Evolutionary conservation across 2,113 vertebrate species (phyloP).

Genomic region (Orycteropus afer): DNA sequence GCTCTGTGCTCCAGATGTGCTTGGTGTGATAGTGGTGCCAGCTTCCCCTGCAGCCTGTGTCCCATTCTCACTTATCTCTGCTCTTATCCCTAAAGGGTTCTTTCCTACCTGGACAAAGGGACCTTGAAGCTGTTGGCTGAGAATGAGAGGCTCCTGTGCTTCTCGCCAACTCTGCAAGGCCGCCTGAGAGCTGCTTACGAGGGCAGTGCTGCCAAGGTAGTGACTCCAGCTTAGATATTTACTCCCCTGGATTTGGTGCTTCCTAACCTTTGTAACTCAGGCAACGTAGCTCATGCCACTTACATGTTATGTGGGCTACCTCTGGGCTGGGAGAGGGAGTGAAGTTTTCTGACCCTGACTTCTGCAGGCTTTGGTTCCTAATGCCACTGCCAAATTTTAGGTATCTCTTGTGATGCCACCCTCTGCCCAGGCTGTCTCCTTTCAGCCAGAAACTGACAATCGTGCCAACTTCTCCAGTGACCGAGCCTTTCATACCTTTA

Average conservation of each 20-base stretch:
- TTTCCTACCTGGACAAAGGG: conserved; percentile 93
- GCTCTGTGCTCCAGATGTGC: background rate
- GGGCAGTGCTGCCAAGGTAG: conserved; percentile 93
- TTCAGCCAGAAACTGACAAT: conserved; percentile 98
- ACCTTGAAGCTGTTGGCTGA: conserved; percentile 95
- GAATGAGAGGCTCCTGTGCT: conserved; percentile 94
- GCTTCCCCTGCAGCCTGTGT: background rate
- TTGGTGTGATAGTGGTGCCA: background rate
- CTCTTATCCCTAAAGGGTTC: conserved; percentile 85
- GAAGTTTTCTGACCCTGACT: background rate
- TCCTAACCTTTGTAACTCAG: background rate
- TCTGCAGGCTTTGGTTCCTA: background rate
- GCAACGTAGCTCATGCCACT: background rate
- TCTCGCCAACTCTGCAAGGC: conserved; percentile 92
- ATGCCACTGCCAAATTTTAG: conserved; percentile 82
- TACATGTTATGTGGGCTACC: background rate
- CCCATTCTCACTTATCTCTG: background rate
- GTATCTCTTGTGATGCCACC: conserved; percentile 90
- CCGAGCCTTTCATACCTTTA: conserved; percentile 97
- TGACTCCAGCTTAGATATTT: background rate
- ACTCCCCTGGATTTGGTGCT: background rate
- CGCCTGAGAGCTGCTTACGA: conserved; percentile 91
- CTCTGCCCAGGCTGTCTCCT: conserved; percentile 95
- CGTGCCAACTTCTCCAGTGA: conserved; percentile 96
- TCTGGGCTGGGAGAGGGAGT: background rate